Percentiles rank a stretch among this genome's conserved stretches.
phyloP scores from a whole-genome alignment of 2,888 invertebrate genomes.

The Disparrhopalites patrizii region DNA sequence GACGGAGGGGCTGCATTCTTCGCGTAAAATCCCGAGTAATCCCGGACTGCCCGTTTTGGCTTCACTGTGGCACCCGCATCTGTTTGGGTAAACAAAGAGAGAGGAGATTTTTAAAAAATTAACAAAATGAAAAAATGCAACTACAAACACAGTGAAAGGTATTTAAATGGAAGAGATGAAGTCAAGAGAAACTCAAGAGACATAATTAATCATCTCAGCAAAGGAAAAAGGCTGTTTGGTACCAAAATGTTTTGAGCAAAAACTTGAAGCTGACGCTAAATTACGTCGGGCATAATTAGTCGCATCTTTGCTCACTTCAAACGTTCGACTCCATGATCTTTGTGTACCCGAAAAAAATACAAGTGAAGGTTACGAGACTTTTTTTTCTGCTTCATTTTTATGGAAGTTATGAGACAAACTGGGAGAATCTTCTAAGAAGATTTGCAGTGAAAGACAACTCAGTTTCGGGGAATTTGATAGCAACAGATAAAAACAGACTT shows the following conservation, averaged over 20 bases:
- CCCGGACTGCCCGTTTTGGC: slow-evolving; percentile 41
- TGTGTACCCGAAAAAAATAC: no score
- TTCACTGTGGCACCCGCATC: slow-evolving; percentile 16
- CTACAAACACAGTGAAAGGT: not conserved
- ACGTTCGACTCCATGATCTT: no score
- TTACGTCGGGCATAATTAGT: not conserved
- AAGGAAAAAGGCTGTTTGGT: no score
- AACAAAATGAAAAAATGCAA: not conserved
- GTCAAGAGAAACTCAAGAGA: no score
- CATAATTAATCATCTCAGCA: slow-evolving; percentile 4
- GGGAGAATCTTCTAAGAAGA: no score
- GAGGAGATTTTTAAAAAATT: not conserved
- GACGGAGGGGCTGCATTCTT: slow-evolving; percentile 39
- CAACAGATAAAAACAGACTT: no score
- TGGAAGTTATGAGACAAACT: no score
- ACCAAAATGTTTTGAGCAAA: not conserved
- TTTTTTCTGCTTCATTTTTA: no score
- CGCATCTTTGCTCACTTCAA: not conserved
- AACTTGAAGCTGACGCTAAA: not conserved
- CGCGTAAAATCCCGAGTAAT: slow-evolving; percentile 42
- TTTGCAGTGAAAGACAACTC: no score
- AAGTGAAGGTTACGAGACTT: no score
- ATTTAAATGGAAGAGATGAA: not conserved
- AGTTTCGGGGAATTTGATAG: no score
- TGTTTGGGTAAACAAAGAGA: not conserved